Conservation (phyloP, 35 echinoderm and acorn worm species). For the Diadema setosum region DNA sequence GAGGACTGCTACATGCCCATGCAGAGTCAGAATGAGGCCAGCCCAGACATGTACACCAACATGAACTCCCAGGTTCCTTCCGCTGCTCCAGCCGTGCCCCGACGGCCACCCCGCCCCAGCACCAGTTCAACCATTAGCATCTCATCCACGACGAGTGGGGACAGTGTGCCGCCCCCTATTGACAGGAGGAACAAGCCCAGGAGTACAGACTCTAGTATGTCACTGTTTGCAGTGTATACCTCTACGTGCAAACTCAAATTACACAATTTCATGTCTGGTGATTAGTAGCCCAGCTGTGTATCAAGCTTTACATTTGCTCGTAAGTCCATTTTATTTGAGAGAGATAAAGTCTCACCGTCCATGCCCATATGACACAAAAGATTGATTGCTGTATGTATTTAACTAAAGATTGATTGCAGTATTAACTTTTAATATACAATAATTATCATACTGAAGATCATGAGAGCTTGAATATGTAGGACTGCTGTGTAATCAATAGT, state of each 20-base stretch:
- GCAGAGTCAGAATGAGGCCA: constrained; percentile 32
- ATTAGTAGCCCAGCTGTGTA: too few relatives aligned
- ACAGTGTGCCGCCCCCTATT: constrained; percentile 11
- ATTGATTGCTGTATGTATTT: too few relatives aligned
- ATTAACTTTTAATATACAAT: too few relatives aligned
- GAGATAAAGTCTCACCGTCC: too few relatives aligned
- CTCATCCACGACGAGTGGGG: background rate
- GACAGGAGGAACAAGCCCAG: constrained; percentile 37
- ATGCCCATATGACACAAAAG: too few relatives aligned
- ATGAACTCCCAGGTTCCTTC: background rate
- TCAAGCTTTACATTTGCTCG: too few relatives aligned
- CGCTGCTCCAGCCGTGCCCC: background rate
- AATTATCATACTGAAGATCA: too few relatives aligned
- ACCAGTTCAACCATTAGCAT: constrained; percentile 24
- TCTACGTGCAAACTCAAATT: background rate
- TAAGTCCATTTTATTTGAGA: too few relatives aligned
- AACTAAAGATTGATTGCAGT: too few relatives aligned
- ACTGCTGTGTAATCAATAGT: too few relatives aligned
- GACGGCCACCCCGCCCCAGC: background rate
- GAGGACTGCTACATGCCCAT: constrained; percentile 54
- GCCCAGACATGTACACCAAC: background rate
- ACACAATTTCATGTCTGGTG: too few relatives aligned
- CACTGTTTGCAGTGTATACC: background rate
- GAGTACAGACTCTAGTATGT: constrained; percentile 4
- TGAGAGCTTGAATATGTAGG: too few relatives aligned